A percentile compares a stretch with the other conserved stretches of the same genome.
phyloP scores from a whole-genome alignment of 2,888 invertebrate species.

The Scaptomyza parva region DNA sequence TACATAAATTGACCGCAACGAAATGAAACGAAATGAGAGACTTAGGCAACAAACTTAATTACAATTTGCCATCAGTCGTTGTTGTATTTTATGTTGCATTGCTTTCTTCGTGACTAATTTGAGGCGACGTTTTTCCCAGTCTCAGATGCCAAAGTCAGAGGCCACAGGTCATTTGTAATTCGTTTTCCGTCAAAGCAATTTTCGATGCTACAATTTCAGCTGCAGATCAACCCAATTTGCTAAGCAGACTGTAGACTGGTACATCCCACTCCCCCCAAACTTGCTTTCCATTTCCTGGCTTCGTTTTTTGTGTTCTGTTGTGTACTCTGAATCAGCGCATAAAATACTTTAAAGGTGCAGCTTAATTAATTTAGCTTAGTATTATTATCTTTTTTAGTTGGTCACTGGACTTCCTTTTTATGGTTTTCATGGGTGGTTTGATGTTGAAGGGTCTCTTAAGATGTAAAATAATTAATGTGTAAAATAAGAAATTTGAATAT shows the following conservation, averaged over 20 bases:
- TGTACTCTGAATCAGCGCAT: constrained; percentile 40
- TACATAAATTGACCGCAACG: constrained; percentile 69
- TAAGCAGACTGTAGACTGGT: constrained; percentile 6
- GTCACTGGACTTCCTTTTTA: constrained; percentile 14
- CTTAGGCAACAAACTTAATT: constrained; percentile 71
- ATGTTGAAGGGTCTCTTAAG: background rate
- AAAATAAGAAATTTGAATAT: background rate
- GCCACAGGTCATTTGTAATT: constrained; percentile 62
- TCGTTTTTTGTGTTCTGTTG: background rate
- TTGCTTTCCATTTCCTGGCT: background rate
- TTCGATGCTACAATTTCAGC: constrained; percentile 68
- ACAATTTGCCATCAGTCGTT: constrained; percentile 38
- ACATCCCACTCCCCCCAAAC: background rate
- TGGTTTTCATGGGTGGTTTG: background rate
- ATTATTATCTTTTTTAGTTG: constrained; percentile 62
- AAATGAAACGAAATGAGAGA: constrained; percentile 59
- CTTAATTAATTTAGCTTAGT: constrained; percentile 53
- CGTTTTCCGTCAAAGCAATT: constrained; percentile 57
- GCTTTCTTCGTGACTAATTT: constrained; percentile 76
- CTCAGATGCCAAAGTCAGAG: constrained; percentile 41
- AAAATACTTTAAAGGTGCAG: constrained; percentile 45
- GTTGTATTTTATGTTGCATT: background rate
- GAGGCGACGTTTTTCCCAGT: constrained; percentile 65
- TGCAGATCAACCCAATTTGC: constrained; percentile 64
- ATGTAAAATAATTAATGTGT: background rate